Evolutionary conservation across 2,888 invertebrate species (phyloP), one percentile per base, ranked within the genome.

Genomic region (Tryphoninae sp.): DNA sequence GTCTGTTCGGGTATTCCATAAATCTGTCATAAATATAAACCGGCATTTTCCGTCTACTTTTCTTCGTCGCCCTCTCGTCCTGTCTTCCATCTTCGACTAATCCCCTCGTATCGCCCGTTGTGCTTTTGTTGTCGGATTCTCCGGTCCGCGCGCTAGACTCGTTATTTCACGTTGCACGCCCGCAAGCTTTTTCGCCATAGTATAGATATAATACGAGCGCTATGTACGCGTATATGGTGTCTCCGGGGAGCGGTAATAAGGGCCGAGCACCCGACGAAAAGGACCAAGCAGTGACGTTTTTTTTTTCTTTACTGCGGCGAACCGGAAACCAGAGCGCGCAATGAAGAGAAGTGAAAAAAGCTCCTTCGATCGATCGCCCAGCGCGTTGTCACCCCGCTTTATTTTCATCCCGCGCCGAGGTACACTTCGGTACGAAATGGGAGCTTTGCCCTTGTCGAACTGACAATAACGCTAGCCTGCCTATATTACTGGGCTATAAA

Each of bases 81-180:
- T 71, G 64, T 71, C 77, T 71, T 77, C 64, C 68, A 64, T 71
- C 69, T 64, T 64, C 62, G 77, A 69, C 62, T 62, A 69, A 77
- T 69, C 69, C 62, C 55, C 49, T 58, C 53, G 62, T 55, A 71
- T 71, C 62, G 62, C 45, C 42, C 33, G 3, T 33, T 13, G 65
- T 55, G 69, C 69, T 55, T 69, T 77, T 77, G 77, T 77, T 64
- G 61, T 45, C 53, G 26, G 42, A 64, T 53, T 69, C 77, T 77
- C 69, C 19, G 42, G 62, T 42, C 42, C 77, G 26, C 69, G 22
- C 59, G 13, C 26, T 13, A 64, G 77, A 64, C 77, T 77, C 77
- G 77, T 77, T 77, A 77, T 71, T 77, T 77, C 69, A 69, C 55
- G 42, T 26, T 33, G 19, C 65, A 62, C 61, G 26, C 53, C 23